phyloP scores from a whole-genome alignment of 2,113 vertebrate species.

The Pteropus alecto region DNA sequence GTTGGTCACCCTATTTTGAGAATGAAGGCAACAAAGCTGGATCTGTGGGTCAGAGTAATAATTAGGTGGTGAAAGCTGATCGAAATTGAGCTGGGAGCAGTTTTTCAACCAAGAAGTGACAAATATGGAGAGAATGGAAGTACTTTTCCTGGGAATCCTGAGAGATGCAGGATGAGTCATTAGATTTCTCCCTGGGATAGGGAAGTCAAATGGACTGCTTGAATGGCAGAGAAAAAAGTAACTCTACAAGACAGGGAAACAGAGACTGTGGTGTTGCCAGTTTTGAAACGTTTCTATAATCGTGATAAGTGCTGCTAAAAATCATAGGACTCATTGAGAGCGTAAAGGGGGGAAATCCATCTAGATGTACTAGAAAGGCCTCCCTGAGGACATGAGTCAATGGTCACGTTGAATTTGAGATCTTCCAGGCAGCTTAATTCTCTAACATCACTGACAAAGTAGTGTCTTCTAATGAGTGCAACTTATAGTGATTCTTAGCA shows the following conservation, averaged over 20 bases:
- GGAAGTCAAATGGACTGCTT: neutral
- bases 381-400: neutral
- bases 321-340: neutral
- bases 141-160: neutral
- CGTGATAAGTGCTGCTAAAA: neutral
- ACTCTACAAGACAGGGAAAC: neutral
- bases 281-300: neutral
- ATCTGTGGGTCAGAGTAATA: too few species aligned
- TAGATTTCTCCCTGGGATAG: neutral
- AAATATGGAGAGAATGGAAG: neutral
- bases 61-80: neutral
- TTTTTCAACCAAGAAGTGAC: neutral
- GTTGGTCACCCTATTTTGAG: neutral
- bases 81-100: neutral
- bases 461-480: neutral
- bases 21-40: neutral
- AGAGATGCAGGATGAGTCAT: neutral
- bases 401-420: neutral
- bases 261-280: neutral
- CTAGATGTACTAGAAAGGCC: neutral
- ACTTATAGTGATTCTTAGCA: slow-evolving; percentile 20
- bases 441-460: neutral
- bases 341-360: fast-evolving
- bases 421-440: neutral
- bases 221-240: neutral